Percentiles rank a stretch among this genome's conserved stretches.
phyloP scores from a whole-genome alignment of 1,140 invertebrate genomes.

The Hirudo medicinalis region DNA sequence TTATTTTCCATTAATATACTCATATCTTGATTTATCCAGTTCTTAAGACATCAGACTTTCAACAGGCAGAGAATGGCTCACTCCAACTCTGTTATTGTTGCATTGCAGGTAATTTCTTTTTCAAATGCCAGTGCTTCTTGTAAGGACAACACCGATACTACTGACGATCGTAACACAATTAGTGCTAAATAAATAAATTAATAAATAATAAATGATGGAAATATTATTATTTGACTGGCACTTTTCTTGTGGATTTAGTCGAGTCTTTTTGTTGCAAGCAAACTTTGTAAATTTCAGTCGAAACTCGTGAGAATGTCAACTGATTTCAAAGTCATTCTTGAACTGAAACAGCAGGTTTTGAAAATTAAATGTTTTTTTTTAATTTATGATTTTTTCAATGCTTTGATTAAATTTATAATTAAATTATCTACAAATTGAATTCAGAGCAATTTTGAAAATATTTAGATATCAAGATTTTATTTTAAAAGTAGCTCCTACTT shows the following conservation, averaged over 20 bases:
- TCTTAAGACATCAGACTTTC: constrained; percentile 34
- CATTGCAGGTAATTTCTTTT: constrained; percentile 31
- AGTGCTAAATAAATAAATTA: too few relatives aligned
- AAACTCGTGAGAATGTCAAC: constrained; percentile 90
- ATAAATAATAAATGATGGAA: background rate
- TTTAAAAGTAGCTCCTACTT: too few relatives aligned
- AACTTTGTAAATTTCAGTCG: constrained; percentile 63
- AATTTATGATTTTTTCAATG: background rate
- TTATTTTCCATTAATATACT: background rate
- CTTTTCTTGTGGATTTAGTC: background rate
- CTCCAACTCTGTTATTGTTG: constrained; percentile 72
- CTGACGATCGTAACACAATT: background rate
- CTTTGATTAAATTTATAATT: background rate
- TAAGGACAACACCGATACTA: background rate
- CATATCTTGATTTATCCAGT: constrained; percentile 30
- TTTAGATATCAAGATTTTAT: background rate
- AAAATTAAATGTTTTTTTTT: background rate
- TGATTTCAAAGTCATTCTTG: constrained; percentile 83
- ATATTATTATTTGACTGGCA: background rate
- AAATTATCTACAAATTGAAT: background rate
- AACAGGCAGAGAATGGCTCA: constrained; percentile 75
- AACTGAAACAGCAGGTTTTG: constrained; percentile 47
- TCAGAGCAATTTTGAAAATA: background rate
- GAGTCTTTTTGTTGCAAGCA: background rate
- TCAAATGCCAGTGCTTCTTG: background rate